phyloP scores from a whole-genome alignment of 2,888 invertebrate species.

The Rosalia funebris region DNA sequence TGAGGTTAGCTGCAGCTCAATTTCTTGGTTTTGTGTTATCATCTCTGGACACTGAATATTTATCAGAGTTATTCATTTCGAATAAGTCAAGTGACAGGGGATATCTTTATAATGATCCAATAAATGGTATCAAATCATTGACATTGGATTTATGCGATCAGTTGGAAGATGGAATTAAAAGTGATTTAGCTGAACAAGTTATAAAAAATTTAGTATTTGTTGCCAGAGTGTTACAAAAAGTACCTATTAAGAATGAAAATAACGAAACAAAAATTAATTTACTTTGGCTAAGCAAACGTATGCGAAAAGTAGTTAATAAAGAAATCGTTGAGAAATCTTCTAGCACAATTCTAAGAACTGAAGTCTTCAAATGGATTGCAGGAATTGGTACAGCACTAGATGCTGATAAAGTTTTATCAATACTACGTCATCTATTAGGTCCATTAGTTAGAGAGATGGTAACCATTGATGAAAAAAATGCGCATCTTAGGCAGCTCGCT shows the following conservation, averaged over 20 bases:
- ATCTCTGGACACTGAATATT: constrained; percentile 70
- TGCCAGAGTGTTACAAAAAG: constrained; percentile 72
- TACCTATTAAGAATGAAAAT: constrained; percentile 62
- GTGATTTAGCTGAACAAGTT: constrained; percentile 77
- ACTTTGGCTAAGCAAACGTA: constrained; percentile 78
- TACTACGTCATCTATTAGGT: constrained; percentile 76
- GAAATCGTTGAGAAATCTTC: constrained; percentile 81
- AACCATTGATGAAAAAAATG: constrained; percentile 75
- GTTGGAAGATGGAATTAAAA: constrained; percentile 70
- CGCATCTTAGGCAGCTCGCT: constrained; percentile 73
- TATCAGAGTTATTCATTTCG: constrained; percentile 66
- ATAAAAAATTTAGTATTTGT: constrained; percentile 55
- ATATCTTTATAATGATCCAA: constrained; percentile 71
- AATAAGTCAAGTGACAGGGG: constrained; percentile 51
- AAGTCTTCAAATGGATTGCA: constrained; percentile 86
- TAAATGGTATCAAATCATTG: constrained; percentile 72
- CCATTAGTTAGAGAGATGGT: constrained; percentile 83
- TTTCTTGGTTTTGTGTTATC: constrained; percentile 79
- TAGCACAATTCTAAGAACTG: constrained; percentile 74
- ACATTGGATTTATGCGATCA: constrained; percentile 81
- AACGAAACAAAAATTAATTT: constrained; percentile 70
- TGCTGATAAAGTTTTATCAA: constrained; percentile 67
- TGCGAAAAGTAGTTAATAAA: constrained; percentile 79
- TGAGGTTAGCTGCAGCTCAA: constrained; percentile 80
- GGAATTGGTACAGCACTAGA: constrained; percentile 76